Evolutionary conservation across 2,888 invertebrate species (phyloP).

Genomic region (Holacanthella duospinosa): DNA sequence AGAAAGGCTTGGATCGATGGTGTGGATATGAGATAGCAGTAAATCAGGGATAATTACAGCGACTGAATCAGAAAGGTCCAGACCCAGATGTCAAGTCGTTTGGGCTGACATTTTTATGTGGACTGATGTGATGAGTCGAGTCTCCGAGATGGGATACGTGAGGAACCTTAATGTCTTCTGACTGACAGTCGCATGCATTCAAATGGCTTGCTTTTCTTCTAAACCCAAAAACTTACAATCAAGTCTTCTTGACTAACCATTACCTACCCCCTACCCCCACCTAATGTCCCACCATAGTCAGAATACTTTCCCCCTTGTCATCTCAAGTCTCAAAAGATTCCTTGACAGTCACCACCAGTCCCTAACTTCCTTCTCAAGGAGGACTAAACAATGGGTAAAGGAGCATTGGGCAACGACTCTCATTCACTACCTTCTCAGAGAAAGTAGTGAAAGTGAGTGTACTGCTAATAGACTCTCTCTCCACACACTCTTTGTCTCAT

Average conservation of each 20-base stretch:
- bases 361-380: background rate
- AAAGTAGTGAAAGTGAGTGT: no score
- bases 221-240: slow-evolving; percentile 22
- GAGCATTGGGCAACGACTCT: no score
- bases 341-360: background rate
- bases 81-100: slow-evolving; percentile 39
- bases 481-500: background rate
- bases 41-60: slow-evolving; percentile 39
- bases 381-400: slow-evolving; percentile 1
- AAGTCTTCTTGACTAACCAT: slow-evolving; percentile 18
- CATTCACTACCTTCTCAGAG: background rate
- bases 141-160: slow-evolving; percentile 35
- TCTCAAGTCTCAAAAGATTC: background rate
- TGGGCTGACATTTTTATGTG: slow-evolving; percentile 36
- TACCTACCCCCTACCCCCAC: slow-evolving; percentile 5
- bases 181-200: slow-evolving; percentile 38
- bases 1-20: slow-evolving; percentile 30
- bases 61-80: slow-evolving; percentile 38
- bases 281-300: background rate
- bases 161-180: slow-evolving; percentile 36
- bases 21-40: slow-evolving; percentile 38
- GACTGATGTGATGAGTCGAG: slow-evolving; percentile 30
- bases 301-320: background rate
- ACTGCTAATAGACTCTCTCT: background rate
- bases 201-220: slow-evolving; percentile 36